Evolutionary conservation across 2,113 vertebrate species (phyloP).

Genomic region (Rutilus rutilus): DNA sequence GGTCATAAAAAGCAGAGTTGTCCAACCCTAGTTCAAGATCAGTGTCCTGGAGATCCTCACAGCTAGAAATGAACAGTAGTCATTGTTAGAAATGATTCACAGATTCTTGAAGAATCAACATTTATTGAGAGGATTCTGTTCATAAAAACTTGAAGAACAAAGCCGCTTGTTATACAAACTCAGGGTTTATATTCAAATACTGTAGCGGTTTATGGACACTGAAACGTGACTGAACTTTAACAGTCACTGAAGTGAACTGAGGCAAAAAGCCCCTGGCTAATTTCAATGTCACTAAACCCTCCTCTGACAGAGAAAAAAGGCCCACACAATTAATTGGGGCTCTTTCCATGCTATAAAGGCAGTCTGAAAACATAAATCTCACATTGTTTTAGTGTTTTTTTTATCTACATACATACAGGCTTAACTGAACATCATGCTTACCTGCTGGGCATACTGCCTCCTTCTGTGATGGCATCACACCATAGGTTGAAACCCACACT

Average conservation of each 20-base stretch:
- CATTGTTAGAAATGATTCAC: neutral
- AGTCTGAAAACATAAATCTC: neutral
- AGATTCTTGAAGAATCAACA: neutral
- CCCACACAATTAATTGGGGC: neutral
- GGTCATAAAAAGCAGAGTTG: conserved; percentile 95
- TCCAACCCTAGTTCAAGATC: conserved; percentile 90
- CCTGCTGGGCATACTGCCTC: conserved; percentile 81
- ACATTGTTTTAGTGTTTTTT: neutral
- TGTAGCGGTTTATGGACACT: neutral
- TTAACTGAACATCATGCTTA: conserved; percentile 53
- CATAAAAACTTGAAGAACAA: neutral
- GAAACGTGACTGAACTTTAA: neutral
- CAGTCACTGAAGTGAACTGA: conserved; percentile 2
- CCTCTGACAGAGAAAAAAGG: neutral
- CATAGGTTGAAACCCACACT: conserved; percentile 88
- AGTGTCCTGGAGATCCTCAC: conserved; percentile 89
- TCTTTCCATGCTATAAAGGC: neutral
- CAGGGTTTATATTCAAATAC: neutral
- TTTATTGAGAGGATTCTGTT: neutral
- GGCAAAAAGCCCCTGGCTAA: neutral
- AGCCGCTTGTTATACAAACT: neutral
- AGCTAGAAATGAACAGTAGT: conserved; percentile 72
- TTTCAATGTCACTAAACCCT: neutral
- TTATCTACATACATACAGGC: neutral
- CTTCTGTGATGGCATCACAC: conserved; percentile 85